Conservation (phyloP, 2,888 invertebrate genomes). For the Stegana nigrithorax region DNA sequence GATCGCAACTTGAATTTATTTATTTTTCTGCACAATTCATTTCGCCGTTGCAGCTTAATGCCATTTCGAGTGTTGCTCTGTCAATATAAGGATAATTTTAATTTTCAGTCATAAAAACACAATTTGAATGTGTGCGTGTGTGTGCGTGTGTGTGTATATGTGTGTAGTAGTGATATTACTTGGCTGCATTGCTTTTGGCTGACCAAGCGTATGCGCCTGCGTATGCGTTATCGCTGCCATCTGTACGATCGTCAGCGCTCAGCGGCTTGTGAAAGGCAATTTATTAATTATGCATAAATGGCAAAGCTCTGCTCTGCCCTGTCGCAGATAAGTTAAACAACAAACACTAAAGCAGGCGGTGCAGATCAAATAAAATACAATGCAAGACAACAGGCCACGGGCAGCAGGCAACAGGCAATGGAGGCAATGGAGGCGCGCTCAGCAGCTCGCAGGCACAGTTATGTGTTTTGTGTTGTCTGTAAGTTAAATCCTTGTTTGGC, state of each 20-base stretch:
- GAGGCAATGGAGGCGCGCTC: no score
- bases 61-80: constrained; percentile 36
- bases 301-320: constrained; percentile 22
- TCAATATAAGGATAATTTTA: constrained; percentile 50
- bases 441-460: constrained; percentile 9
- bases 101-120: constrained; percentile 45
- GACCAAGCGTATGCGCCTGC: no score
- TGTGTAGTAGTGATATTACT: no score
- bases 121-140: no score
- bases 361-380: constrained; percentile 50
- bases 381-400: no score
- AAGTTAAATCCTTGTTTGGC: no score
- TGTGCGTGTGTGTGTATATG: no score
- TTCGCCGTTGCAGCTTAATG: not conserved
- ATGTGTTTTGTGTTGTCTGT: constrained; percentile 6
- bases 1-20: constrained; percentile 38
- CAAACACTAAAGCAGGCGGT: no score
- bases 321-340: not conserved
- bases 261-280: constrained; percentile 41
- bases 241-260: constrained; percentile 33
- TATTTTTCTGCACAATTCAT: not conserved
- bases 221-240: constrained; percentile 41
- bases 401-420: not conserved
- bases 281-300: constrained; percentile 59
- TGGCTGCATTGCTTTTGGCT: no score